These are phyloP conservation scores for Pitta sordida DNA, from an alignment of 2,113 vertebrate genomes.

Conservation along the genomic window DNA sequence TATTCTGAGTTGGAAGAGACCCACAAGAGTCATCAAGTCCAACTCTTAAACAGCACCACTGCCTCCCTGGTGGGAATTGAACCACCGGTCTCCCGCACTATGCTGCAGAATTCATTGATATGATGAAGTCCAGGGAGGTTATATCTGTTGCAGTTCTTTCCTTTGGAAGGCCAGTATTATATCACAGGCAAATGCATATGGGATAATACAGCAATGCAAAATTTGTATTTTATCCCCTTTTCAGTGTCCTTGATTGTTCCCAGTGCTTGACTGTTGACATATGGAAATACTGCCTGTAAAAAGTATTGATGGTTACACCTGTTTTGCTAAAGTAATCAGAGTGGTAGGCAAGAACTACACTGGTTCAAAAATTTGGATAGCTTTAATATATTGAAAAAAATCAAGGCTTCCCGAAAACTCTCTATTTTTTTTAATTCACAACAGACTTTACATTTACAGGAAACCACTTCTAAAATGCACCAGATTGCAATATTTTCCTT, in stretches of 20 bases:
- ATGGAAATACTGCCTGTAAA: background rate
- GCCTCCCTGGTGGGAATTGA: too few relatives aligned
- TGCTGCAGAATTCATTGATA: background rate
- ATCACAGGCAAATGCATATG: background rate
- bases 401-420: conserved; percentile 53
- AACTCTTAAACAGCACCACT: too few relatives aligned
- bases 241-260: background rate
- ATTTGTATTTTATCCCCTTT: background rate
- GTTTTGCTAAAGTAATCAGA: conserved; percentile 40
- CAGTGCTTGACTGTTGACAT: background rate
- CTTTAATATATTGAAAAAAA: background rate
- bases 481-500: conserved; percentile 63
- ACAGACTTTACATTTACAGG: conserved; percentile 65
- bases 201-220: background rate
- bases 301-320: conserved; percentile 5
- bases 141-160: background rate
- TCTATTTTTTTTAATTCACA: conserved; percentile 51
- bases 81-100: too few relatives aligned
- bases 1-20: too few relatives aligned
- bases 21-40: too few relatives aligned
- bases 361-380: background rate
- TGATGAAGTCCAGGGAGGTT: background rate
- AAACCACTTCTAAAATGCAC: conserved; percentile 65
- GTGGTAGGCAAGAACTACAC: background rate
- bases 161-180: background rate